These are phyloP conservation scores for Nymphalis polychloros DNA, from an alignment of 2,888 invertebrate species.

Conservation along the genomic window DNA sequence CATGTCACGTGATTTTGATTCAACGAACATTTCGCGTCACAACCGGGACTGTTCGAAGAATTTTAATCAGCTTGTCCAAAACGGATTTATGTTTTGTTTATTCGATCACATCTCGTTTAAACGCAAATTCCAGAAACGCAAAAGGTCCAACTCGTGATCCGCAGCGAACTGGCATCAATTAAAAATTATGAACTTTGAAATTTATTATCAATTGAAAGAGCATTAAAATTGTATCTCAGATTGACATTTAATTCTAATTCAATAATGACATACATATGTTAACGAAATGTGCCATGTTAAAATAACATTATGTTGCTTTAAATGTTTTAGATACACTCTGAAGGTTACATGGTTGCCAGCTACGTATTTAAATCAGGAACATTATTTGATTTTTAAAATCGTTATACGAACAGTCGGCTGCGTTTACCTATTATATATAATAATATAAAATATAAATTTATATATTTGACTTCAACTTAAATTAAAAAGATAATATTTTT, in stretches of 20 bases:
- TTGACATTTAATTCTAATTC: slow-evolving; percentile 8
- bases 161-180: slow-evolving; percentile 17
- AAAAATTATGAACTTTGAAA: slow-evolving; percentile 17
- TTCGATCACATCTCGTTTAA: slow-evolving; percentile 57
- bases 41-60: slow-evolving; percentile 45
- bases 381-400: background rate
- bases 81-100: slow-evolving; percentile 52
- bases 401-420: too few species aligned
- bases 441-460: too few species aligned
- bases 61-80: slow-evolving; percentile 51
- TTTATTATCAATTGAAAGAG: slow-evolving; percentile 16
- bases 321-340: background rate
- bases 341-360: background rate
- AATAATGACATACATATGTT: background rate
- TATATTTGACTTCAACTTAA: too few species aligned
- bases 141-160: slow-evolving; percentile 49
- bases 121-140: slow-evolving; percentile 54
- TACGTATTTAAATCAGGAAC: background rate
- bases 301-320: background rate
- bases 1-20: slow-evolving; percentile 27
- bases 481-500: too few species aligned
- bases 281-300: background rate
- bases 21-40: slow-evolving; percentile 37
- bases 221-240: slow-evolving; percentile 10
- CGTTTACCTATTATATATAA: too few species aligned